A percentile compares a stretch with the other conserved stretches of the same genome.
phyloP scores from a whole-genome alignment of 2,113 vertebrate species.

The Lepisosteus oculatus region DNA sequence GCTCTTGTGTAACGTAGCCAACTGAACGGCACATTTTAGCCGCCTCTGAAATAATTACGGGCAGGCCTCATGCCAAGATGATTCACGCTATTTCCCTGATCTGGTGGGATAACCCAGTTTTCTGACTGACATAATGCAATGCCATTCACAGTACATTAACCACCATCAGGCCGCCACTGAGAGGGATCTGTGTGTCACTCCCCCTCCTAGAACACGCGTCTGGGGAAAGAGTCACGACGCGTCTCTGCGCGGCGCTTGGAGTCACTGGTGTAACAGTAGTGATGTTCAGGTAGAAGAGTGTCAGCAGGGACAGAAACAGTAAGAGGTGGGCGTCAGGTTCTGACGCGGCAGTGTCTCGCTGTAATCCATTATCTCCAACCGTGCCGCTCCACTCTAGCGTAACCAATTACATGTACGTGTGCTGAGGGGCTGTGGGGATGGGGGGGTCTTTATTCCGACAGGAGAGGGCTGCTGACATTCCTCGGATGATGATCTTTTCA shows the following conservation, averaged over 20 bases:
- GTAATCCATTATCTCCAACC: constrained; percentile 12
- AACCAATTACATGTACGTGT: background rate
- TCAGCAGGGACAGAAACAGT: background rate
- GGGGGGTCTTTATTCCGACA: no score
- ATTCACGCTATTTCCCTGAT: background rate
- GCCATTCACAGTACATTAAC: background rate
- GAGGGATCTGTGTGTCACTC: background rate
- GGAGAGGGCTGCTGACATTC: no score
- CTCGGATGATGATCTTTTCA: no score
- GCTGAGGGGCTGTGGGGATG: no score
- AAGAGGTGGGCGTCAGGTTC: constrained; percentile 1
- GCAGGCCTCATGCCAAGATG: background rate
- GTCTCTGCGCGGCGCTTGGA: background rate
- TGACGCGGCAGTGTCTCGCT: background rate
- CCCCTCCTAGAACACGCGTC: background rate
- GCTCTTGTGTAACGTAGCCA: background rate
- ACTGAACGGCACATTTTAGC: background rate
- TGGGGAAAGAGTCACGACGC: background rate
- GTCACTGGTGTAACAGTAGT: background rate
- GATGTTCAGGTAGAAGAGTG: background rate
- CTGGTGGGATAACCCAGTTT: constrained; percentile 3
- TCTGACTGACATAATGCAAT: constrained; percentile 1
- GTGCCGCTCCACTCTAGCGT: background rate
- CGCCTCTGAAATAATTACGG: background rate
- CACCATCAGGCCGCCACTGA: background rate